Base-by-base conservation (phyloP, 2,113 vertebrate species). In the Osmerus eperlanus region DNA sequence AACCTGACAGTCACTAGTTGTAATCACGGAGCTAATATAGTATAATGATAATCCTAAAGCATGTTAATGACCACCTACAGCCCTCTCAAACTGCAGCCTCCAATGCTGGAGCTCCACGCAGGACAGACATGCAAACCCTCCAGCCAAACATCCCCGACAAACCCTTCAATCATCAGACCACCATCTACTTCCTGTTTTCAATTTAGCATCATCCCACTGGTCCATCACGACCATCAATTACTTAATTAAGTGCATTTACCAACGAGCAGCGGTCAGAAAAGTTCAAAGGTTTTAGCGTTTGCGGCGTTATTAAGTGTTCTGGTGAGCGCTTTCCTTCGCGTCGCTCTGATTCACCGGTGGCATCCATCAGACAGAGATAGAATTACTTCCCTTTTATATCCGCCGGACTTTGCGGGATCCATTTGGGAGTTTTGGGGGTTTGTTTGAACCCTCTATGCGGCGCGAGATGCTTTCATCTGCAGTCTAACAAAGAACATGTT, bases 231-330 rank as follows among this genome's bases (percentile, higher is more conserved):
- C 71, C 78, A 73, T 86, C 63, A 83, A 68, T 87, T 85, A 87
- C 85, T 88, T 86, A 71, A 85, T 88, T 85, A 84, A 68, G 69
- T 51, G 71, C 85, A 82, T 85, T 89, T 81, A 80, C 78, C 71
- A 71, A 56, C 67, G 62, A 12, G 28, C 67, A 78, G 21, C 13
- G n/a, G 71, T 71, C 64, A 53, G 79, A 81, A 84, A 83, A 78
- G 81, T 87, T 87, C 84, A 86, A 85, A 83, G 83, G 81, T 85
- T 83, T 86, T 86, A 88, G 82, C 71, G 77, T 85, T 83, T 76
- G 67, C 70, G 77, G 73, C 69, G 54, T 80, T 79, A 85, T 86
- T 81, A 89, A 85, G 65, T 73, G 72, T 70, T 86, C 80, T 76
- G 73, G 81, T 78, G 82, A 60, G 67, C 73, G 65, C 79, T 87